Conservation (phyloP, 2,888 invertebrate genomes). For the Rotaria macrura region DNA sequence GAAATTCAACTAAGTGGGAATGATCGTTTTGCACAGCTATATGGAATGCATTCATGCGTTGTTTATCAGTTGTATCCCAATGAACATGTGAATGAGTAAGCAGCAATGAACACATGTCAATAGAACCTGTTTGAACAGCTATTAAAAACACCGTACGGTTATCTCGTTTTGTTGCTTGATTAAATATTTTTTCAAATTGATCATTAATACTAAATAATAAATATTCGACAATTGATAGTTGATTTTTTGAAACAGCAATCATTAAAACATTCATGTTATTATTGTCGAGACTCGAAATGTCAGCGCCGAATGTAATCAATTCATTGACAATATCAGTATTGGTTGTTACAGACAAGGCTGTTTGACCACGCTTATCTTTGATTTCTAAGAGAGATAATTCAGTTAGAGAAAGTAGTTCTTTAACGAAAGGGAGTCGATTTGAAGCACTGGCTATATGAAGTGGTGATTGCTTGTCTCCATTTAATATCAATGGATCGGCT, state of each 20-base stretch:
- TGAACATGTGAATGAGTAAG: not conserved
- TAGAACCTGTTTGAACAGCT: not conserved
- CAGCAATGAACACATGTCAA: not conserved
- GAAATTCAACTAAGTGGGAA: not conserved
- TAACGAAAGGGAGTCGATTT: not conserved
- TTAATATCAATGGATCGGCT: not conserved
- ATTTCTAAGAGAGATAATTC: not conserved
- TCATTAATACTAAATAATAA: not conserved
- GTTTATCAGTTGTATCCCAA: slow-evolving; percentile 13
- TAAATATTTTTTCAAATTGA: not conserved
- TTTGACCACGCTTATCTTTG: not conserved
- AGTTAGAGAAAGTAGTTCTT: not conserved
- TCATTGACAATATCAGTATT: not conserved
- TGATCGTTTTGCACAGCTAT: not conserved
- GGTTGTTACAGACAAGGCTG: not conserved
- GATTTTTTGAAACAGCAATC: not conserved
- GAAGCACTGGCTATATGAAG: not conserved
- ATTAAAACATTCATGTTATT: slow-evolving; percentile 9
- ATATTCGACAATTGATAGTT: not conserved
- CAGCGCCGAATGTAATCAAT: not conserved
- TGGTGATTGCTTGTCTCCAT: not conserved
- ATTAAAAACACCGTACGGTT: not conserved
- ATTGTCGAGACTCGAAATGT: not conserved
- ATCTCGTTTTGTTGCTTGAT: not conserved
- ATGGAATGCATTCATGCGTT: slow-evolving; percentile 13